A percentile compares a stretch with the other conserved stretches of the same genome.
Conservation (phyloP, 2,113 vertebrate genomes). For the Phrynosoma platyrhinos region DNA sequence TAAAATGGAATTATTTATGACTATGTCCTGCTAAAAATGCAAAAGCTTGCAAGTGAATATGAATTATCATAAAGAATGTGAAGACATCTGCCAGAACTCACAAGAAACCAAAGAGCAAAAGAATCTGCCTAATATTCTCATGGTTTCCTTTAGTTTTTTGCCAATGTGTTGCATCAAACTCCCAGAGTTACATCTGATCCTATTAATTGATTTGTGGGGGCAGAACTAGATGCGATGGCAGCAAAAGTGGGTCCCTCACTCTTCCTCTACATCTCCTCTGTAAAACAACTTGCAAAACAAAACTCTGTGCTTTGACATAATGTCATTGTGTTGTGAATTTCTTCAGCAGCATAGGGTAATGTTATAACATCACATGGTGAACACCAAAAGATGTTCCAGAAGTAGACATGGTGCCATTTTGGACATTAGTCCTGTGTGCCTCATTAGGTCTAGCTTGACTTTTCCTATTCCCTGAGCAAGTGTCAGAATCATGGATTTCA, state of each 20-base stretch:
- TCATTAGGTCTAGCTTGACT: too few relatives aligned
- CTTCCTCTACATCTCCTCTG: not conserved
- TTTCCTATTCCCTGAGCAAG: too few relatives aligned
- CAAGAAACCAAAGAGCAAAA: conserved; percentile 35
- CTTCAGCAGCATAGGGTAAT: not conserved
- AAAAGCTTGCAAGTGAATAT: conserved; percentile 42
- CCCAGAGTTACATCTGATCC: not conserved
- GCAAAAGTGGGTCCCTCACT: not conserved
- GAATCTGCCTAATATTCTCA: conserved; percentile 8
- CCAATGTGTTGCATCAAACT: not conserved
- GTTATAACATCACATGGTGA: not conserved
- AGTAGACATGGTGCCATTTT: not conserved
- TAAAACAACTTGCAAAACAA: not conserved
- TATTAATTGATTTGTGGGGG: not conserved
- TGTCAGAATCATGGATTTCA: too few relatives aligned
- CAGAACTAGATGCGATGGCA: not conserved
- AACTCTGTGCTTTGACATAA: not conserved
- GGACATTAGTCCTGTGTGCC: too few relatives aligned
- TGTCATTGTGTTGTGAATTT: not conserved
- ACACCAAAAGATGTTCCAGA: not conserved
- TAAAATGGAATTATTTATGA: conserved; percentile 41
- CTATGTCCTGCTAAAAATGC: conserved; percentile 13
- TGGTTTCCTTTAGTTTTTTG: conserved; percentile 19
- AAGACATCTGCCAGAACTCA: conserved; percentile 12
- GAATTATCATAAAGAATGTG: conserved; percentile 35